phyloP scores from a whole-genome alignment of 2,113 vertebrate species.

The Anarrhichthys ocellatus region DNA sequence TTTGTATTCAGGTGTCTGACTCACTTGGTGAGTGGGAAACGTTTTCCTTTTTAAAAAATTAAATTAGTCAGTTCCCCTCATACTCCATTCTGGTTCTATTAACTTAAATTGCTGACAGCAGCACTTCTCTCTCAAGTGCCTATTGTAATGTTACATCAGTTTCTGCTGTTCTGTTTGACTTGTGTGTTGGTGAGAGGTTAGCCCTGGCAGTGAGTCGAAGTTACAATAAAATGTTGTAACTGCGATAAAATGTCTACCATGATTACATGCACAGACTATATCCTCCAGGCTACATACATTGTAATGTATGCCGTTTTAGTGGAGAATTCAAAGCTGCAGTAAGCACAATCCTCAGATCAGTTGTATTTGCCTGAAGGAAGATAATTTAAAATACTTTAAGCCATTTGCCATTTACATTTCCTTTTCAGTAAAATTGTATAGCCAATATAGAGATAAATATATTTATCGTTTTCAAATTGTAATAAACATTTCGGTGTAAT shows the following conservation, averaged over 20 bases:
- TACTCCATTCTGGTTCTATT: conserved; percentile 31
- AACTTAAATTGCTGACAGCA: neutral
- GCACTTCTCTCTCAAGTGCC: conserved; percentile 21
- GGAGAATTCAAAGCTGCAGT: conserved; percentile 7
- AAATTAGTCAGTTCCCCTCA: neutral
- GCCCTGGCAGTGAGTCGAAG: conserved; percentile 21
- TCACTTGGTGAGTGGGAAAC: neutral
- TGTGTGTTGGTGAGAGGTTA: conserved; percentile 10
- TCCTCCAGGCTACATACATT: conserved; percentile 10
- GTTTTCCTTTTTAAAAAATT: neutral
- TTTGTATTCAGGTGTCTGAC: neutral
- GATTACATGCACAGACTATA: conserved; percentile 12
- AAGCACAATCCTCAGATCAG: conserved; percentile 20
- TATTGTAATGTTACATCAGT: conserved; percentile 13
- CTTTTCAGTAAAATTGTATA: conserved; percentile 2
- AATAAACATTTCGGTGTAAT: neutral
- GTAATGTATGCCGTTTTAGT: conserved; percentile 12
- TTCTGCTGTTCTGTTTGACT: conserved; percentile 29
- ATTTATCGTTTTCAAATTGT: neutral
- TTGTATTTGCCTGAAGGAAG: conserved; percentile 26
- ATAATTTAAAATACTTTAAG: neutral
- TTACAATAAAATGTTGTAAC: conserved; percentile 28
- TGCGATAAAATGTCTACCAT: conserved; percentile 32
- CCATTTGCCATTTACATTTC: neutral
- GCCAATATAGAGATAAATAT: neutral